These are phyloP conservation scores for Podabrus alpinus DNA, from an alignment of 2,888 invertebrate species.

Conservation along the genomic window DNA sequence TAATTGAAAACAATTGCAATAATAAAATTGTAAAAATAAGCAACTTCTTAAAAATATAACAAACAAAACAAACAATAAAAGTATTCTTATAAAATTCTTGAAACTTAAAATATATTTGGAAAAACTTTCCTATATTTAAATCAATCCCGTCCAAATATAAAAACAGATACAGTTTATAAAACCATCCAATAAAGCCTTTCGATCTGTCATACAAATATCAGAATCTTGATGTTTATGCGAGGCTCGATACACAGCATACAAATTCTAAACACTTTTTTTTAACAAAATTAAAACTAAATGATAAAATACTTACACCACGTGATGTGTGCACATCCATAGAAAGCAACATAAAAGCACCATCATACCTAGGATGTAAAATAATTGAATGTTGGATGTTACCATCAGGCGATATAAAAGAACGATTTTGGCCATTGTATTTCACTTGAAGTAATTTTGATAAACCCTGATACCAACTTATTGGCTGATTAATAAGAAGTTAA, in stretches of 20 bases:
- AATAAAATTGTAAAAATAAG: neutral
- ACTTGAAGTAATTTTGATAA: conserved; percentile 63
- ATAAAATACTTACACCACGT: conserved; percentile 61
- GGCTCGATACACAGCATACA: conserved; percentile 66
- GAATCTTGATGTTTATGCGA: conserved; percentile 56
- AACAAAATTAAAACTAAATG: neutral
- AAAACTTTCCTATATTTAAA: conserved; percentile 35
- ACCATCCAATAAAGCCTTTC: conserved; percentile 64
- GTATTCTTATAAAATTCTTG: neutral
- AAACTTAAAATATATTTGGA: neutral
- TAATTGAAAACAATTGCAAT: neutral
- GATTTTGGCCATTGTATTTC: conserved; percentile 64
- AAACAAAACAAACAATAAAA: neutral
- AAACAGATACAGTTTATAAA: conserved; percentile 71
- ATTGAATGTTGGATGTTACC: conserved; percentile 65
- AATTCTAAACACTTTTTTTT: conserved; percentile 56
- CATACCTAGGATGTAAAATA: conserved; percentile 65
- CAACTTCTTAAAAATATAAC: neutral
- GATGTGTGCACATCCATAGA: conserved; percentile 63
- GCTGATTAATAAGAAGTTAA: conserved; percentile 64
- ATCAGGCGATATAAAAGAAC: conserved; percentile 64
- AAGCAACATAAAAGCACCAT: conserved; percentile 69
- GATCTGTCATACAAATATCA: conserved; percentile 57
- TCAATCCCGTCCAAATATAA: conserved; percentile 65
- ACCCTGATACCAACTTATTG: conserved; percentile 67